phyloP scores from a whole-genome alignment of 2,113 vertebrate species.

The Oncorhynchus gorbuscha region DNA sequence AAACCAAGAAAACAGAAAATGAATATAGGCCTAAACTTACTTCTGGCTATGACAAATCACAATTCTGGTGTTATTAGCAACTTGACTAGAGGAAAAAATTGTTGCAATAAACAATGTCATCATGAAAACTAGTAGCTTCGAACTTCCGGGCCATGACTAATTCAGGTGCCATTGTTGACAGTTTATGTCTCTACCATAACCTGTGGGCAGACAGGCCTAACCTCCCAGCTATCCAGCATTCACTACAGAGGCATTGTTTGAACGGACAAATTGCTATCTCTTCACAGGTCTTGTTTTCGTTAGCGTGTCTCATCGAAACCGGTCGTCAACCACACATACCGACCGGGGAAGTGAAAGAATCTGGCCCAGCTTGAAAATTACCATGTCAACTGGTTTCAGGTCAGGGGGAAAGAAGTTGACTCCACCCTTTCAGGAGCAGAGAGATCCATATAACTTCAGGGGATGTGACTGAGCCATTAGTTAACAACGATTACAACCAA shows the following conservation, averaged over 20 bases:
- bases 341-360: slow-evolving; percentile 51
- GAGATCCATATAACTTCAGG: slow-evolving; percentile 36
- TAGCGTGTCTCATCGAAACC: slow-evolving; percentile 63
- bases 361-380: slow-evolving; percentile 47
- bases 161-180: neutral
- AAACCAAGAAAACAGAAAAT: too few relatives aligned
- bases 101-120: too few relatives aligned
- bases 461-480: neutral
- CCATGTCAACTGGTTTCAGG: slow-evolving; percentile 50
- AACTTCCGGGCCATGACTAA: neutral
- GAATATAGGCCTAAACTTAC: too few relatives aligned
- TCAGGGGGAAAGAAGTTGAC: slow-evolving; percentile 30
- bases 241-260: slow-evolving; percentile 1
- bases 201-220: slow-evolving; percentile 19
- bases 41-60: too few relatives aligned
- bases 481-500: neutral
- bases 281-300: slow-evolving; percentile 19
- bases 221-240: neutral
- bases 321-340: neutral
- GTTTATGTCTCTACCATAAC: slow-evolving; percentile 18
- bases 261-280: neutral
- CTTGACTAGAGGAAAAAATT: too few relatives aligned
- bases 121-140: too few relatives aligned
- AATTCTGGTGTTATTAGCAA: too few relatives aligned
- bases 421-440: slow-evolving; percentile 50